Base-by-base conservation (phyloP, 2,797 vertebrate species). In the Loriculus beryllinus region DNA sequence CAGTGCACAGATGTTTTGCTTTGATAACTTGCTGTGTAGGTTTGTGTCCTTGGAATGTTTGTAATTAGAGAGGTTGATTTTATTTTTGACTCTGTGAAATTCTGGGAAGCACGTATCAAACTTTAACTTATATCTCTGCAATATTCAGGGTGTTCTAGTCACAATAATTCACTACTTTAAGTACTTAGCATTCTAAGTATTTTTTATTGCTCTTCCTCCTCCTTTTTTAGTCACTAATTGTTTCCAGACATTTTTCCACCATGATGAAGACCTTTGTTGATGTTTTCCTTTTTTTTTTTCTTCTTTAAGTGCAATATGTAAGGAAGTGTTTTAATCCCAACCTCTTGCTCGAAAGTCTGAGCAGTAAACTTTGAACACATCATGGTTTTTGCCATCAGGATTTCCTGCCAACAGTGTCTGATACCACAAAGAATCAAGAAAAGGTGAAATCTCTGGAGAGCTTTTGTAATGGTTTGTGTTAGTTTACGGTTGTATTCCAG, bases 381-480 rank as follows among this genome's bases (percentile, higher is more conserved):
- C 17, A 65, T 45, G 37, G 64, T 60, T 85, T 42, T 86, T 71
- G 85, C 81, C 74, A 72, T 88, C 52, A 56, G 62, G 86, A 45
- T 81, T 95, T 92, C 72, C 54, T 91, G 56, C 63, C 49, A 77
- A 39, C 14, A 31, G 29, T 63, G 42, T 84, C 54, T 93, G 76
- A 47, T 57, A 56, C 35, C 35, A 82, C 20, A 51, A 62, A 57
- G 3, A 25, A 59, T 4, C 51, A 18, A 63, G 65, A 33, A 2
- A 28, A 47, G n/a, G 20, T 68, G 26, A 60, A 85, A 16, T 65
- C 63, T 84, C 86, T 85, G 48, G 80, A 63, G 71, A 71, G 56
- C 56, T 75, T 54, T 78, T 92, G 35, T 93, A 85, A 86, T 95
- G 75, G 37, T 77, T 91, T 95, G 74, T 91, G 83, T 89, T 82